These are phyloP conservation scores for Elmis aenea DNA, from an alignment of 2,888 invertebrate genomes.

Conservation along the genomic window DNA sequence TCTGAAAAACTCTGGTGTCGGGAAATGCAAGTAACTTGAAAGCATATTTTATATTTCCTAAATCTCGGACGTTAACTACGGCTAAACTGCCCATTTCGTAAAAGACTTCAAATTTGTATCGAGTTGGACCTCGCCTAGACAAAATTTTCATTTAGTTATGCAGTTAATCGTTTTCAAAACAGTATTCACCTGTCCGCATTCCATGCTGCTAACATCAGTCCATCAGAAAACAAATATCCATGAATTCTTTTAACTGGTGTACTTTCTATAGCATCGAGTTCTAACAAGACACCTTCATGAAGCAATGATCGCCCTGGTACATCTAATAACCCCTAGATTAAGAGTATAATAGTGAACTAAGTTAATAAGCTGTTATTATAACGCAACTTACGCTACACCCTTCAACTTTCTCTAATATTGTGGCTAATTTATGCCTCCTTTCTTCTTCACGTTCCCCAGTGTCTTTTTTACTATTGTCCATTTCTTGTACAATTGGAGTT, in stretches of 20 bases:
- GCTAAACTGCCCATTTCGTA: slow-evolving; percentile 87
- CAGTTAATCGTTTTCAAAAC: too few relatives aligned
- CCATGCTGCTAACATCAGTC: slow-evolving; percentile 83
- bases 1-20: slow-evolving; percentile 87
- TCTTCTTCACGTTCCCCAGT: slow-evolving; percentile 49
- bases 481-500: slow-evolving; percentile 41
- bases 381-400: slow-evolving; percentile 63
- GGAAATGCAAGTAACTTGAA: slow-evolving; percentile 94
- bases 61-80: slow-evolving; percentile 88
- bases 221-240: slow-evolving; percentile 89
- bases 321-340: slow-evolving; percentile 63
- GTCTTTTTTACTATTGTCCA: slow-evolving; percentile 42
- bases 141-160: slow-evolving; percentile 1
- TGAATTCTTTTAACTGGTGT: slow-evolving; percentile 82
- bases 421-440: slow-evolving; percentile 58
- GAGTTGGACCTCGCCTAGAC: slow-evolving; percentile 64
- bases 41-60: slow-evolving; percentile 84
- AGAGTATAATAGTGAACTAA: slow-evolving; percentile 7
- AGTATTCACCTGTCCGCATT: slow-evolving; percentile 62
- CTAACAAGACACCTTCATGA: slow-evolving; percentile 88
- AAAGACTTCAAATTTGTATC: slow-evolving; percentile 77
- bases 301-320: slow-evolving; percentile 70
- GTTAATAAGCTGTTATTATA: slow-evolving; percentile 4
- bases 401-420: slow-evolving; percentile 81
- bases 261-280: slow-evolving; percentile 84